These are phyloP conservation scores for Acrobasis repandana DNA, from an alignment of 2,888 invertebrate species.

Conservation along the genomic window DNA sequence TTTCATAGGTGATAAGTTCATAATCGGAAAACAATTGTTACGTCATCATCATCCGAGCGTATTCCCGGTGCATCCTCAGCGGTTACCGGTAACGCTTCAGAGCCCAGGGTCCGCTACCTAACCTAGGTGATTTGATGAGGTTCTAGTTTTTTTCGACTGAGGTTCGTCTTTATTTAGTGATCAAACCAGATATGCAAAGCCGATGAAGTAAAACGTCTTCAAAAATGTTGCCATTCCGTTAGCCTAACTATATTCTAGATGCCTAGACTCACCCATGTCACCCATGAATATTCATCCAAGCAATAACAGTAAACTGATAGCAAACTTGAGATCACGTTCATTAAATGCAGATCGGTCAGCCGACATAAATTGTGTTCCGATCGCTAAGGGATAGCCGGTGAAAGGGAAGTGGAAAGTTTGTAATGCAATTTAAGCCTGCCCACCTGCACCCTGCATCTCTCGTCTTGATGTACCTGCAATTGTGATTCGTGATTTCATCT, in stretches of 20 bases:
- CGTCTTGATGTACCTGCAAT: neutral
- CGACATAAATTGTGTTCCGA: conserved; percentile 37
- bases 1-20: too few relatives aligned
- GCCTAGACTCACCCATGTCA: neutral
- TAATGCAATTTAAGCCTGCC: conserved; percentile 31
- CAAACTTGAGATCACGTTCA: conserved; percentile 31
- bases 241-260: neutral
- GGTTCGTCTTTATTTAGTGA: too few relatives aligned
- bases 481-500: neutral
- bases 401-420: conserved; percentile 64
- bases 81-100: too few relatives aligned
- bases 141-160: too few relatives aligned
- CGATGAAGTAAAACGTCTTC: neutral
- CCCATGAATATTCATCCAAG: conserved; percentile 22
- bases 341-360: conserved; percentile 38
- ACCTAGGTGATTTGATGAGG: too few relatives aligned
- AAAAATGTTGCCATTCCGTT: neutral
- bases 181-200: too few relatives aligned
- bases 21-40: too few relatives aligned
- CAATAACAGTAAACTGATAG: conserved; percentile 23
- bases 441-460: conserved; percentile 29
- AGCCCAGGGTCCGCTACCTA: too few relatives aligned
- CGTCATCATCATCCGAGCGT: too few relatives aligned
- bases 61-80: too few relatives aligned
- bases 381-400: conserved; percentile 53